Conservation (phyloP, 2,797 vertebrate genomes). For the Gallinago nigripennis region DNA sequence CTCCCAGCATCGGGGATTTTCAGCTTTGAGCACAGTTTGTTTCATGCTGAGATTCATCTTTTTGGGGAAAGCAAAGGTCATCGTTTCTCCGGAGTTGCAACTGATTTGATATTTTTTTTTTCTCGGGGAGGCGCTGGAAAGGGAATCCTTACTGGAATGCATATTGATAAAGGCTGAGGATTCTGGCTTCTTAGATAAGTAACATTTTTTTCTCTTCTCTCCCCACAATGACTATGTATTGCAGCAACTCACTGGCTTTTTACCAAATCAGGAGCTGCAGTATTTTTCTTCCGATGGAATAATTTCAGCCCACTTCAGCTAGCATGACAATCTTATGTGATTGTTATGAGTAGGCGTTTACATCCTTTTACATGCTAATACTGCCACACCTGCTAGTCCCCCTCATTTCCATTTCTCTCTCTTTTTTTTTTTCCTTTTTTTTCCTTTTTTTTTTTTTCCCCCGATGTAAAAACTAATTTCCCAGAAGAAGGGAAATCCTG, state of each 20-base stretch:
- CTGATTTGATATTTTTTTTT: slow-evolving; percentile 31
- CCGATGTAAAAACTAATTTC: slow-evolving; percentile 58
- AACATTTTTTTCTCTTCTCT: slow-evolving; percentile 48
- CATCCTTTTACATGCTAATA: slow-evolving; percentile 81
- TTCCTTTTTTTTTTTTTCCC: neutral
- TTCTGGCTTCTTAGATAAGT: slow-evolving; percentile 67
- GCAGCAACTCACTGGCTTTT: slow-evolving; percentile 82
- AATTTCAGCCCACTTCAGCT: slow-evolving; percentile 80
- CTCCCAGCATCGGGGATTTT: slow-evolving; percentile 63
- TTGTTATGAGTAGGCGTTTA: slow-evolving; percentile 80
- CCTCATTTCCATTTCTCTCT: slow-evolving; percentile 65
- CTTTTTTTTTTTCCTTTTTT: neutral
- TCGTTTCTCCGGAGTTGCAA: slow-evolving; percentile 37
- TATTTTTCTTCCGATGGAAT: slow-evolving; percentile 78
- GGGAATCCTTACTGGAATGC: slow-evolving; percentile 63
- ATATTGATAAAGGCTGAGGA: slow-evolving; percentile 69
- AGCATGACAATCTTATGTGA: slow-evolving; percentile 79
- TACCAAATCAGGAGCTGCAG: slow-evolving; percentile 82
- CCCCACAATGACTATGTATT: slow-evolving; percentile 78
- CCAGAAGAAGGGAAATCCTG: slow-evolving; percentile 69
- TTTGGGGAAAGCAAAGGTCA: slow-evolving; percentile 59
- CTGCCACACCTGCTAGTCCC: slow-evolving; percentile 78
- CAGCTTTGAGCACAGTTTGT: slow-evolving; percentile 63
- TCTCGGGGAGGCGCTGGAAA: slow-evolving; percentile 44
- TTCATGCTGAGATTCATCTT: slow-evolving; percentile 59